phyloP scores from a whole-genome alignment of 2,797 vertebrate species.

The Poeciliopsis presidionis region DNA sequence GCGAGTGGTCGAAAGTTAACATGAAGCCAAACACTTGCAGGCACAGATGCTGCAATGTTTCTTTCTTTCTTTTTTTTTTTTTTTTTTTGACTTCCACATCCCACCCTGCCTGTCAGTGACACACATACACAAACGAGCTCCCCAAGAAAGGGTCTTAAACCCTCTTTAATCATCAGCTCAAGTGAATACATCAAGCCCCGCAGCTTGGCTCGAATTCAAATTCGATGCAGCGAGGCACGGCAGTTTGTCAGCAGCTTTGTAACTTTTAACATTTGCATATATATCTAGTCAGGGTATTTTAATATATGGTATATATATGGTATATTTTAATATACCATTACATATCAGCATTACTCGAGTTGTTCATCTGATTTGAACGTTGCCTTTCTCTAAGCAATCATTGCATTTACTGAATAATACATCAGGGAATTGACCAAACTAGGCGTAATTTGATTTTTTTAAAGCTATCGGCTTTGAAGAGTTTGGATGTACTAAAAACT shows the following conservation, averaged over 20 bases:
- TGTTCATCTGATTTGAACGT: neutral
- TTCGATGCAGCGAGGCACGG: conserved; percentile 41
- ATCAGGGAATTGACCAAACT: neutral
- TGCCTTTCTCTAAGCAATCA: neutral
- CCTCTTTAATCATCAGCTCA: conserved; percentile 65
- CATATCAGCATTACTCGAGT: neutral
- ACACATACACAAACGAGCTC: conserved; percentile 25
- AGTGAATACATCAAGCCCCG: conserved; percentile 58
- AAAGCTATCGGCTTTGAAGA: neutral
- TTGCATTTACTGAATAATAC: neutral
- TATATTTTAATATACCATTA: too few species aligned
- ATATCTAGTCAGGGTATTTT: conserved; percentile 2
- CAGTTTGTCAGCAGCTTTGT: conserved; percentile 45
- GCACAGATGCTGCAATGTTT: conserved; percentile 44
- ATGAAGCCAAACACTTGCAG: conserved; percentile 32
- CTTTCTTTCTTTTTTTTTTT: too few species aligned
- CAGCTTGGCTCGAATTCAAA: conserved; percentile 59
- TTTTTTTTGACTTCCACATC: conserved; percentile 27
- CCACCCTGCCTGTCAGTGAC: conserved; percentile 19
- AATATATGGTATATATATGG: too few species aligned
- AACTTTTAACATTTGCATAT: conserved; percentile 18
- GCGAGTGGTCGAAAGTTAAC: conserved; percentile 54
- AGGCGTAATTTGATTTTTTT: neutral
- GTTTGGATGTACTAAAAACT: neutral
- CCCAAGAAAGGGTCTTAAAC: conserved; percentile 57